Percentiles rank a stretch among this genome's conserved stretches.
phyloP scores from a whole-genome alignment of 2,113 vertebrate species.

The Silurus asotus region DNA sequence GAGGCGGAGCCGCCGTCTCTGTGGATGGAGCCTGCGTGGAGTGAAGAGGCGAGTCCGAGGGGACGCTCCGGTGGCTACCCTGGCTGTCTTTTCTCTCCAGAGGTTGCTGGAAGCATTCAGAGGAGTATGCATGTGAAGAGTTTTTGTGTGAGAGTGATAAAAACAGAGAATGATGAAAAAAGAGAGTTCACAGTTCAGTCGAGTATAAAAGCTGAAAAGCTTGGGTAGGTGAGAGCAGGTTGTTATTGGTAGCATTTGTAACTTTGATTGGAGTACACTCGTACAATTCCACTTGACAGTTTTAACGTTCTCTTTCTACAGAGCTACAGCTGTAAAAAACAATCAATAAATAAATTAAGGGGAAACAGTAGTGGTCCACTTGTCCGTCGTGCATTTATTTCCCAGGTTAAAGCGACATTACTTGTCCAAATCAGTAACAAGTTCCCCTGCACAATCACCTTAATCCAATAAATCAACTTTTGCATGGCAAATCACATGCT shows the following conservation, averaged over 20 bases:
- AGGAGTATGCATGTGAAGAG: background rate
- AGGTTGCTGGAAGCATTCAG: conserved; percentile 78
- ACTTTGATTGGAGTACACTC: background rate
- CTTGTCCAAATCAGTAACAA: background rate
- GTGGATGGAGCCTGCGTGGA: conserved; percentile 75
- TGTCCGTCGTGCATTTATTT: background rate
- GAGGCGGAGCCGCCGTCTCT: conserved; percentile 69
- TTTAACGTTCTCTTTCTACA: background rate
- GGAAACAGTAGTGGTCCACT: background rate
- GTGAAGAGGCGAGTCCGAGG: conserved; percentile 88
- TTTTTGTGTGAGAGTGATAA: conserved; percentile 30
- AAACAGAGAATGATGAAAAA: background rate
- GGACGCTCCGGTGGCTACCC: conserved; percentile 90
- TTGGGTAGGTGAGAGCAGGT: too few relatives aligned
- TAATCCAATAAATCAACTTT: background rate
- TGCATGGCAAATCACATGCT: background rate
- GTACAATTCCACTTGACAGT: background rate
- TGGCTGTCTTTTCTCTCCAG: conserved; percentile 99
- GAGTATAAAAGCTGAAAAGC: background rate
- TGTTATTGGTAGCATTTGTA: background rate
- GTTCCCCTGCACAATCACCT: background rate
- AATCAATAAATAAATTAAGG: too few relatives aligned
- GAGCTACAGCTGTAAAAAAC: background rate
- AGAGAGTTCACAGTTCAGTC: background rate
- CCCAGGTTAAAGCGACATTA: background rate